Percentiles rank a stretch among this genome's conserved stretches.
Evolutionary conservation across 1,140 invertebrate genomes (phyloP).

Genomic region (Zaprionus lachaisei): DNA sequence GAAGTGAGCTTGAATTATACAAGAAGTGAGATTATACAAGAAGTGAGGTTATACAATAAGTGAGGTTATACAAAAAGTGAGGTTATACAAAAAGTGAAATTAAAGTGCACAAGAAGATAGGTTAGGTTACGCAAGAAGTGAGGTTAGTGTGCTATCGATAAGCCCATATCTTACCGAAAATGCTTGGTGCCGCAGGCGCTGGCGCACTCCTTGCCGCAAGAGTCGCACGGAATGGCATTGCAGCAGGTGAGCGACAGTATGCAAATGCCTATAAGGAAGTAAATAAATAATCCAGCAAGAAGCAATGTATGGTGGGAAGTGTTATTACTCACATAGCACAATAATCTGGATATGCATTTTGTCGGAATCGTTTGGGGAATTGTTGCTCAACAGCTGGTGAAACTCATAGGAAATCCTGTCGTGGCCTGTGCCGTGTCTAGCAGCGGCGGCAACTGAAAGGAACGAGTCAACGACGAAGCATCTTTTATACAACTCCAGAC

Average conservation of each 20-base stretch:
- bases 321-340: constrained; percentile 53
- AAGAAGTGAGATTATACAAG: not conserved
- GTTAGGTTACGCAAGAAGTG: too few relatives aligned
- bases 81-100: too few relatives aligned
- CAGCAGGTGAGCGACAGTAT: constrained; percentile 49
- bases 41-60: too few relatives aligned
- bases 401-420: constrained; percentile 56
- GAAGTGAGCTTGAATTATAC: too few relatives aligned
- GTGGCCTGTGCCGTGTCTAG: constrained; percentile 25
- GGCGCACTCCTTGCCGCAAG: constrained; percentile 86
- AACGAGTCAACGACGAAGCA: constrained; percentile 16
- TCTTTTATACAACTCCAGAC: constrained; percentile 55
- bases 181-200: constrained; percentile 86
- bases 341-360: constrained; percentile 65
- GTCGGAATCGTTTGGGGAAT: constrained; percentile 14
- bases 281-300: not conserved
- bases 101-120: too few relatives aligned
- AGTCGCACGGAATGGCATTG: constrained; percentile 85
- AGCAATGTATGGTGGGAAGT: too few relatives aligned
- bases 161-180: constrained; percentile 75
- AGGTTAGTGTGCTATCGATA: too few relatives aligned
- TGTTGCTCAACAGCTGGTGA: constrained; percentile 42
- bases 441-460: constrained; percentile 65
- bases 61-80: too few relatives aligned
- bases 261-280: constrained; percentile 51